Base-by-base conservation (phyloP, 2,797 vertebrate genomes). In the Spondyliosoma cantharus region DNA sequence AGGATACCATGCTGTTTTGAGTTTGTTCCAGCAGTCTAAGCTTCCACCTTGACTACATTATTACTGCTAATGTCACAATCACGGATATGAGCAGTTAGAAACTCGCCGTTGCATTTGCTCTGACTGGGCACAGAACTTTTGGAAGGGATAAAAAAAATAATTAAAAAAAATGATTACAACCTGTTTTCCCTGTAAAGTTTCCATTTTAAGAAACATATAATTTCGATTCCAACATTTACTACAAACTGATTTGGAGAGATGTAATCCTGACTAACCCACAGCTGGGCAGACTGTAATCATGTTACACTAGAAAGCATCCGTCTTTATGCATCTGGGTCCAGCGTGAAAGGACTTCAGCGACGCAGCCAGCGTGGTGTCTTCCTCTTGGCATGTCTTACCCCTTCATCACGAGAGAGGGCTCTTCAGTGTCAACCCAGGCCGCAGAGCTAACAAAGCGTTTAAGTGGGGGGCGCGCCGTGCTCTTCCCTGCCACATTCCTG, bases 381-480 rank as follows among this genome's bases (percentile, higher is more conserved):
- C 79, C 68, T 62, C 83, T 66, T 60, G 20, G 24, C 71, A 63
- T 68, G 78, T 94, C 97, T 96, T 96, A 99, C 98, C 96, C 96
- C 78, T 95, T 91, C 82, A 95, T 96, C 85, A 95, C 92, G 76
- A 91, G 63, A 32, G 90, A 89, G 43, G 96, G 93, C 17, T 96
- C 95, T 52, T 96, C 96, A 0, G 94, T 93, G 56, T 97, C 96
- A 13, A 96, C 91, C 96, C 97, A 98, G 87, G 96, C 93, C 22
- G 95, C 96, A 0, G 96, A 96, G 92, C 96, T 98, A 88, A 97
- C 93, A 91, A 97, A 97, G 15, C 97, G 95, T 57, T 97, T 97
- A 62, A 99, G 92, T 0, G 96, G 96, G 16, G 97, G 96, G 7
- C 97, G 96, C 14, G 82, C 93, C 46, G 93, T 90, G 2, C 85